Evolutionary conservation across 2,888 invertebrate species (phyloP).

Genomic region (Esperia sulphurella): DNA sequence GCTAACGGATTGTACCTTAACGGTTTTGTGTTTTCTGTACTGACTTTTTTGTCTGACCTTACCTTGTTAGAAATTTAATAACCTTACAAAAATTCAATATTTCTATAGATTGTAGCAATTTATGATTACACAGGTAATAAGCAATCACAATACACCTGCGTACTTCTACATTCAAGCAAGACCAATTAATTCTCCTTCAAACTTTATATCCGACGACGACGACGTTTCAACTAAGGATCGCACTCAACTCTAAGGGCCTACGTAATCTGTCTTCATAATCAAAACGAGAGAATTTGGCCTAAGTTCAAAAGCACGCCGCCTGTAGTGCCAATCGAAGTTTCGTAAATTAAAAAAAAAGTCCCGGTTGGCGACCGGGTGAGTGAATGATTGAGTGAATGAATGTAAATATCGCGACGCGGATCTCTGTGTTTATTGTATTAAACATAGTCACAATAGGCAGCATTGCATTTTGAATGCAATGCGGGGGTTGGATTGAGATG

Average conservation of each 20-base stretch:
- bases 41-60: constrained; percentile 38
- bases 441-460: constrained; percentile 54
- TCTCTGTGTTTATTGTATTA: constrained; percentile 66
- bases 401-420: constrained; percentile 62
- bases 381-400: constrained; percentile 52
- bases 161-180: background rate
- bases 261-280: constrained; percentile 36
- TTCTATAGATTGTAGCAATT: constrained; percentile 14
- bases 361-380: constrained; percentile 47
- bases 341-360: constrained; percentile 40
- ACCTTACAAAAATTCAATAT: constrained; percentile 19
- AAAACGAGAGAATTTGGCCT: constrained; percentile 25
- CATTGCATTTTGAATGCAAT: constrained; percentile 46
- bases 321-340: constrained; percentile 68
- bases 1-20: constrained; percentile 71
- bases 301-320: constrained; percentile 60
- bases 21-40: constrained; percentile 50
- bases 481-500: constrained; percentile 54
- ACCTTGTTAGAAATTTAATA: constrained; percentile 43
- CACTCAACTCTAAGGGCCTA: background rate
- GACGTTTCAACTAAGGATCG: background rate
- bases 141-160: constrained; percentile 4
- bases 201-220: background rate
- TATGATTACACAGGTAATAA: constrained; percentile 7
- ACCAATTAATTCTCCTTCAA: background rate